Base-by-base conservation (phyloP, 2,797 vertebrate genomes). In the Chaetodon trifasciatus region DNA sequence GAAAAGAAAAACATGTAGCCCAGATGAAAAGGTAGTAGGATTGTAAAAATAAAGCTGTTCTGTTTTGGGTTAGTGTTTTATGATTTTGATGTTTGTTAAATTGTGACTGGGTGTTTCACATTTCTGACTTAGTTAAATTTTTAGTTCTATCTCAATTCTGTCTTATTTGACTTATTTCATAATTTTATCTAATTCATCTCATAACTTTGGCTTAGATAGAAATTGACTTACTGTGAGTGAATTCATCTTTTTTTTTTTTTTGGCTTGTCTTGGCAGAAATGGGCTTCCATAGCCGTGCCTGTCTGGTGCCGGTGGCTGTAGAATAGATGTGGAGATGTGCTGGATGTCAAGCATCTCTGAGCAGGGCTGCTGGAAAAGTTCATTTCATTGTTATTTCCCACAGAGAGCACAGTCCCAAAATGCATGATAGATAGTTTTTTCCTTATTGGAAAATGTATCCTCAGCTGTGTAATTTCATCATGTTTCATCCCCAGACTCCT, bases 341-440 rank as follows among this genome's bases (percentile, higher is more conserved):
- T 50, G 39, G 10, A 76, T 40, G 40, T 65, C 1, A 3, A 24
- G 37, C 3, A 0, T 39, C 4, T 52, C 19, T 47, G 24, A 15
- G 23, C 50, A 16, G 58, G 10, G 9, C 64, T 53, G 28, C 64
- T 16, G 47, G 39, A 70, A 61, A 70, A 47, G 2, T 67, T 56
- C 35, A 61, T 72, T 68, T 42, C 12, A 17, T 19, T 24, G 32
- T n/a, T 40, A 52, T 68, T 58, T 13, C 13, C 8, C 50, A 21
- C 17, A 37, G 57, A 61, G 24, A 6, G 15, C 15, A 5, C n/a
- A 11, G 42, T 40, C 24, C 13, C 7, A n/a, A 64, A 21, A 60
- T 49, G 15, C 46, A 46, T n/a, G 28, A 42, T 57, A 19, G 50
- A 40, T 55, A 52, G 24, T 60, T 71, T 58, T 39, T 16, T 15